Conservation (phyloP, 2,113 vertebrate species). For the Canis aureus region DNA sequence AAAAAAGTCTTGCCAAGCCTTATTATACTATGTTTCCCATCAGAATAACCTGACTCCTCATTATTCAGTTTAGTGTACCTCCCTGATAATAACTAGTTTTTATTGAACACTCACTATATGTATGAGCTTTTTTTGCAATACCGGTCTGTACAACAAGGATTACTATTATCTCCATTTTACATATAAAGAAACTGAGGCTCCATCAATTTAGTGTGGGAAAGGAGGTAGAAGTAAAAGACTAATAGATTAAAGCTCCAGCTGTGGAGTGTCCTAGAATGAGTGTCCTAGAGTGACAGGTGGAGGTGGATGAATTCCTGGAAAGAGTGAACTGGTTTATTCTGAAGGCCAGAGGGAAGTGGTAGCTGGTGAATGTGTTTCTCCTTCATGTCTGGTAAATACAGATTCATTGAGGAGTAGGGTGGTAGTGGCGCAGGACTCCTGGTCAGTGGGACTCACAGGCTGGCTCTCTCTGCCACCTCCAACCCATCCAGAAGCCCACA, state of each 20-base stretch:
- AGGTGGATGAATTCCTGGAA: conserved; percentile 18
- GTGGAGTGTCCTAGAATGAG: too few relatives aligned
- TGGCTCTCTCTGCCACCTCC: background rate
- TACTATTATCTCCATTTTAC: background rate
- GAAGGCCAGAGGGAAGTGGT: background rate
- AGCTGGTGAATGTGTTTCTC: background rate
- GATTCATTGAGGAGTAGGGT: too few relatives aligned
- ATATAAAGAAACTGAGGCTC: background rate
- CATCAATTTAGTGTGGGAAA: background rate
- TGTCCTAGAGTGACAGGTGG: background rate
- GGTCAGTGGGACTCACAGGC: background rate
- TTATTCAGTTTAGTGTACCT: background rate
- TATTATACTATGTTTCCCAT: background rate
- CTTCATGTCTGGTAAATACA: background rate
- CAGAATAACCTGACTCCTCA: background rate
- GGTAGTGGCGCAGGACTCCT: background rate
- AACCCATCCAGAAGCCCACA: background rate
- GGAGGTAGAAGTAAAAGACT: conserved; percentile 23
- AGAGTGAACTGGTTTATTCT: conserved; percentile 17
- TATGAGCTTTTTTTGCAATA: background rate
- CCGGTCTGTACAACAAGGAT: background rate
- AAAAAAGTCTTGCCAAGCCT: background rate
- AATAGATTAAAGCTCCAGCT: background rate
- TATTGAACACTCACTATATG: background rate
- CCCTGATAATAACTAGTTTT: conserved; percentile 2